Percentiles rank a stretch among this genome's conserved stretches.
These are phyloP conservation scores for Drosophila nr. perissopoda DNA, from an alignment of 2,888 invertebrate species.

Conservation along the genomic window DNA sequence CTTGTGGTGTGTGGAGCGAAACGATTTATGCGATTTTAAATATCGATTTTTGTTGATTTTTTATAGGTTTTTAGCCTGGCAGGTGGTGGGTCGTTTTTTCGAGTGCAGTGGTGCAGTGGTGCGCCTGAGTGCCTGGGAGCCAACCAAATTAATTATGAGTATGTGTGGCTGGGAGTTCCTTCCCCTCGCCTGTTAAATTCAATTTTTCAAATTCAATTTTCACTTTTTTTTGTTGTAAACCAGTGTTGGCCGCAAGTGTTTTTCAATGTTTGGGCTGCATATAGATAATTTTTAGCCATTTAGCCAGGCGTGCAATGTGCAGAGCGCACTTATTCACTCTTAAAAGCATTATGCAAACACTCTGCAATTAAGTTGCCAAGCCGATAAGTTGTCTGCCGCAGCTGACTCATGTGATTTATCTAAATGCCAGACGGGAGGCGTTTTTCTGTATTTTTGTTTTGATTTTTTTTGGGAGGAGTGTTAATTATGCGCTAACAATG, in stretches of 20 bases:
- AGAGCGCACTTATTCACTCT: constrained; percentile 61
- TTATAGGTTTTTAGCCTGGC: constrained; percentile 50
- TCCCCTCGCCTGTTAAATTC: not conserved
- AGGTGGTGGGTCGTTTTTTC: constrained; percentile 52
- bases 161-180: constrained; percentile 31
- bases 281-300: constrained; percentile 75
- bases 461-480: constrained; percentile 36
- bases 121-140: constrained; percentile 33
- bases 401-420: constrained; percentile 63
- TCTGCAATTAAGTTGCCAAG: constrained; percentile 75
- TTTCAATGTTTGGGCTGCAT: constrained; percentile 74
- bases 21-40: constrained; percentile 84
- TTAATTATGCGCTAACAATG: constrained; percentile 76
- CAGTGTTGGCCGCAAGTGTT: constrained; percentile 67
- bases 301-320: constrained; percentile 51
- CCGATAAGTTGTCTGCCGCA: not conserved
- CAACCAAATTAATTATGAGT: constrained; percentile 83
- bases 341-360: constrained; percentile 75
- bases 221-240: constrained; percentile 35
- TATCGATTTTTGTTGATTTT: constrained; percentile 85
- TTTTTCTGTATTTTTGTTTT: constrained; percentile 6
- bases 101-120: constrained; percentile 17
- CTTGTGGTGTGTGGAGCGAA: constrained; percentile 44
- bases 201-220: constrained; percentile 67
- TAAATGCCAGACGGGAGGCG: constrained; percentile 52